Evolutionary conservation across 2,797 vertebrate species (phyloP), one percentile per base, ranked within the genome.

Genomic region (Acrossocheilus wenchowensis): DNA sequence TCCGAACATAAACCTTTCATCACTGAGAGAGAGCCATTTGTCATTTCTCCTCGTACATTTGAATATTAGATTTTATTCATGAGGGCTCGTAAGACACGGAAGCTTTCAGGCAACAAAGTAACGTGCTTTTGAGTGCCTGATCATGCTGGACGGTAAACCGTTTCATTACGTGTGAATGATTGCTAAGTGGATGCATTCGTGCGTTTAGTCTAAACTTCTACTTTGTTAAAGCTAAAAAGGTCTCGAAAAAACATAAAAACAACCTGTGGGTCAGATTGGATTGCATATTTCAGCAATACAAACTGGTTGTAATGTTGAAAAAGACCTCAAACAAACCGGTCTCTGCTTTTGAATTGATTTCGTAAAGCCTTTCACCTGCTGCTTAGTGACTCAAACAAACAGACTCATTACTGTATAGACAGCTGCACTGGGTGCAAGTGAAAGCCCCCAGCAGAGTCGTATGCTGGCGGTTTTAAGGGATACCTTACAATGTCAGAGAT

Each of bases 1-100:
- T 69, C 83, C 83, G 91, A 92, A 91, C 84, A 45, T 81, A 87
- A 90, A 90, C 89, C 86, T 87, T 83, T 89, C 87, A 88, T 87
- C 75, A 68, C 45, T 74, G 74, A 79, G 78, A 79, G 69, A 78
- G 78, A 83, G 74, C 57, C 74, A 62, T 91, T 89, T 80, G 81
- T 91, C 90, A 91, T 86, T 83, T 82, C 39, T 54, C 17, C 17
- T 77, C 52, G 30, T 41, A 68, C 73, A 43, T 80, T 39, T 74
- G 50, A 87, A 88, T 88, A 90, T 90, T 81, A 81, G 45, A 54
- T 81, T 86, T 87, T 91, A 89, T 90, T 92, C 88, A 87, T 85
- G 86, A 89, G 45, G 36, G 75, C 69, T 68, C 50, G 19, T 80
- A 83, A 90, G 88, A 83, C 48, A 78, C 66, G 45, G 79, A 82